Evolutionary conservation across 2,888 invertebrate genomes (phyloP).

Genomic region (Stenotaenia linearis): DNA sequence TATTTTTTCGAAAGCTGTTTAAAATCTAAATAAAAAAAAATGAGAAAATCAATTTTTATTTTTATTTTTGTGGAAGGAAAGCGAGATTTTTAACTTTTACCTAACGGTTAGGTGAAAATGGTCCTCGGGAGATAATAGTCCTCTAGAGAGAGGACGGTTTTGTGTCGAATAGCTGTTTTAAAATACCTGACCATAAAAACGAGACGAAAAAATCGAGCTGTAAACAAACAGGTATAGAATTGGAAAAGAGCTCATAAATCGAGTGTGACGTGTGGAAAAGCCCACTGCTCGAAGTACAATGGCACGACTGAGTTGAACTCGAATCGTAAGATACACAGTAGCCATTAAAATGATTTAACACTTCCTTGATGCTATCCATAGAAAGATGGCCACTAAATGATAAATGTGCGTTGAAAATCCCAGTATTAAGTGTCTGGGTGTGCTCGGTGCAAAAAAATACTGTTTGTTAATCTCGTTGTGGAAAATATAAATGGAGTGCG

Average conservation of each 20-base stretch:
- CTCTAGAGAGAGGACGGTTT: background rate
- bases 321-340: background rate
- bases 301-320: background rate
- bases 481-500: too few species aligned
- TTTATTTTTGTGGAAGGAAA: background rate
- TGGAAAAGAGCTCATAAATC: conserved; percentile 5
- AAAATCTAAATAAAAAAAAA: background rate
- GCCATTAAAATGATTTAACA: conserved; percentile 11
- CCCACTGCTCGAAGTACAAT: background rate
- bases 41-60: background rate
- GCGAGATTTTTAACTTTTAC: too few species aligned
- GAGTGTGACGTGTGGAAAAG: background rate
- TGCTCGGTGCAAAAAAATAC: background rate
- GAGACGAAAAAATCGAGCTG: background rate
- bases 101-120: too few species aligned
- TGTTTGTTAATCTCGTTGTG: background rate
- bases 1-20: background rate
- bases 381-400: background rate
- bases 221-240: conserved; percentile 14
- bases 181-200: background rate
- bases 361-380: background rate
- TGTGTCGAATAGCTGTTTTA: background rate
- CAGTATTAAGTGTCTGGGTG: background rate
- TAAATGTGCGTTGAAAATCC: conserved; percentile 1
- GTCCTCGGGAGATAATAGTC: background rate